phyloP scores from a whole-genome alignment of 2,113 vertebrate genomes.

The Ochotona curzoniae region DNA sequence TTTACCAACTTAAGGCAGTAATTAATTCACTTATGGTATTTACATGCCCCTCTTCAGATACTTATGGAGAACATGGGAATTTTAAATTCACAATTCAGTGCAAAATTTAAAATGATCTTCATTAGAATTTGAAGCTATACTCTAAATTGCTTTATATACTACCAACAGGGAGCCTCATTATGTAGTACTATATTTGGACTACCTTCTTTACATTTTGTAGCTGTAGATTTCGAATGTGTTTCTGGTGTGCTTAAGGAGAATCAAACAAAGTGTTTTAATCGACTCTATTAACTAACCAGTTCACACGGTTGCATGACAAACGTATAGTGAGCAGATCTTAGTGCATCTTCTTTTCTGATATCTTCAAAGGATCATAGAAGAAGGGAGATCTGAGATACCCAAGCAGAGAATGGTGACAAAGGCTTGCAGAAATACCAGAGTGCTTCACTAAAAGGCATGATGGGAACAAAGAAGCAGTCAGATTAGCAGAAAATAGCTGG shows the following conservation, averaged over 20 bases:
- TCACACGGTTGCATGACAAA: conserved; percentile 45
- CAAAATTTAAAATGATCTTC: conserved; percentile 77
- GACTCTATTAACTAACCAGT: conserved; percentile 74
- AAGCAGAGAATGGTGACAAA: conserved; percentile 31
- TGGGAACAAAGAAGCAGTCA: conserved; percentile 66
- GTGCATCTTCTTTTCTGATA: conserved; percentile 35
- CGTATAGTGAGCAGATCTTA: conserved; percentile 56
- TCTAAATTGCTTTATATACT: conserved; percentile 61
- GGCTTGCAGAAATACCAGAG: conserved; percentile 47
- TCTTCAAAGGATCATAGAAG: conserved; percentile 21
- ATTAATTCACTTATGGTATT: conserved; percentile 77
- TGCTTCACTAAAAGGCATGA: conserved; percentile 44
- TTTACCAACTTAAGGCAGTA: conserved; percentile 71
- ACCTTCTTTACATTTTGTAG: conserved; percentile 80
- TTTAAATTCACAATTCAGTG: conserved; percentile 78
- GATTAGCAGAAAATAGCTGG: conserved; percentile 68
- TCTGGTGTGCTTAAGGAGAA: conserved; percentile 62
- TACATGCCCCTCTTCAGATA: conserved; percentile 72
- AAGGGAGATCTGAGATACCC: conserved; percentile 61
- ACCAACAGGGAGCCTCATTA: conserved; percentile 81
- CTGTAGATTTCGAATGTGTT: conserved; percentile 79
- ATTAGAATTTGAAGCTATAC: conserved; percentile 69
- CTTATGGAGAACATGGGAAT: conserved; percentile 75
- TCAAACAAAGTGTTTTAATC: conserved; percentile 76
- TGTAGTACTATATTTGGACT: conserved; percentile 83